These are phyloP conservation scores for Nasonia vitripennis DNA, from an alignment of 1,140 invertebrate species.

Conservation along the genomic window DNA sequence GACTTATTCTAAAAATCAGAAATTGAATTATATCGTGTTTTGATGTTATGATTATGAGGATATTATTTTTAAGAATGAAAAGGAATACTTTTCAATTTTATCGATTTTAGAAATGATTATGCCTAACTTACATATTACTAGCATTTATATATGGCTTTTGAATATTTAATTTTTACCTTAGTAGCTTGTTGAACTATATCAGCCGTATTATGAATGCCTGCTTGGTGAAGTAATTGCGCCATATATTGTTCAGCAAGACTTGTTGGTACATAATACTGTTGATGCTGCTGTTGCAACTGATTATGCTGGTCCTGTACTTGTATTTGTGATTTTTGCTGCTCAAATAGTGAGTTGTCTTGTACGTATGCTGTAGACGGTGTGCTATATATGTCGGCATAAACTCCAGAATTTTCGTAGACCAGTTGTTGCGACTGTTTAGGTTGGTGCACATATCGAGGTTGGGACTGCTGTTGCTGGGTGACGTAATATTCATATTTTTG, in stretches of 20 bases:
- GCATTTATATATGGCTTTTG: not conserved
- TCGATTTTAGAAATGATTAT: no score
- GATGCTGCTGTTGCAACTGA: conserved; percentile 50
- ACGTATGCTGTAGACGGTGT: conserved; percentile 59
- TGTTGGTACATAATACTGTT: conserved; percentile 61
- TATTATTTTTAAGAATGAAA: no score
- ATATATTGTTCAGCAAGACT: conserved; percentile 59
- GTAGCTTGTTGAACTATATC: conserved; percentile 57
- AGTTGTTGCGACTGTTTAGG: conserved; percentile 60
- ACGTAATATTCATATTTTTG: conserved; percentile 16
- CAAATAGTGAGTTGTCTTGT: conserved; percentile 65
- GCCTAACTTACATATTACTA: no score
- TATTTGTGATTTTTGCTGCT: conserved; percentile 59
- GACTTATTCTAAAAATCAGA: no score
- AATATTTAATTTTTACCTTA: conserved; percentile 55
- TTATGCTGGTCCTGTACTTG: not conserved
- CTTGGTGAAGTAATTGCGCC: conserved; percentile 62
- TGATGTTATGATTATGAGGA: no score
- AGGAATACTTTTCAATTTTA: no score
- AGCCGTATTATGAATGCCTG: conserved; percentile 54
- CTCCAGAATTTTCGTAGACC: conserved; percentile 63
- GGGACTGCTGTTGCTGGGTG: not conserved
- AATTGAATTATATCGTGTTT: no score
- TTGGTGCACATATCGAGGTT: conserved; percentile 15
- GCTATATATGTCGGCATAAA: conserved; percentile 62